Conservation (phyloP, 2,113 vertebrate species). For the Panthera leo region DNA sequence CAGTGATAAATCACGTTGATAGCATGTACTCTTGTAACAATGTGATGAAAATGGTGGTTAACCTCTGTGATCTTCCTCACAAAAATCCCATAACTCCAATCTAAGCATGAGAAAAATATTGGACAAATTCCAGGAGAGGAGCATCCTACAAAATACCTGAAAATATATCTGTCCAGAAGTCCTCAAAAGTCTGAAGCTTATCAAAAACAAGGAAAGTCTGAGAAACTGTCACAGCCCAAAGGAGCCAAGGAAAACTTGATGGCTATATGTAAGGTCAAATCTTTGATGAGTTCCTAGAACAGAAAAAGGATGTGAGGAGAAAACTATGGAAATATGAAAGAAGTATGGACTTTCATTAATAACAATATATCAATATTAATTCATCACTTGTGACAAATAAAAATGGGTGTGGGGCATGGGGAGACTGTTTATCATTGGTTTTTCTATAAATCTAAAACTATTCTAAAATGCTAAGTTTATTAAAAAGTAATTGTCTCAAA, state of each 20-base stretch:
- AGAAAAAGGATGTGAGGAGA: neutral
- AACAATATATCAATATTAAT: neutral
- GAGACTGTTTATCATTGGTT: neutral
- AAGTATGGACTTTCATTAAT: neutral
- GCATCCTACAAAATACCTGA: neutral
- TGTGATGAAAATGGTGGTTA: neutral
- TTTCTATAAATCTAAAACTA: neutral
- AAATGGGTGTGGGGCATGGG: neutral
- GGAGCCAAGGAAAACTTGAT: neutral
- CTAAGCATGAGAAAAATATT: neutral
- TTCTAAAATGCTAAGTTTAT: neutral
- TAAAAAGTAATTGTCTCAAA: neutral
- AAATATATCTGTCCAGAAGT: neutral
- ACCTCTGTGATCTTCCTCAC: neutral
- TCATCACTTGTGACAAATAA: neutral
- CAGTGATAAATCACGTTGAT: neutral
- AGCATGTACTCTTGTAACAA: neutral
- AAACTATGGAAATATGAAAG: neutral
- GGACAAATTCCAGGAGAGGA: neutral
- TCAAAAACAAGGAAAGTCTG: neutral
- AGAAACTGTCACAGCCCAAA: neutral
- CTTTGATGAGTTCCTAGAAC: neutral
- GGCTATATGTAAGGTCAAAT: no score
- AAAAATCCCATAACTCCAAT: neutral
- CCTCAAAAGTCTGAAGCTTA: neutral